Conservation (phyloP, 2,797 vertebrate species). For the Halcyon leucocephala region DNA sequence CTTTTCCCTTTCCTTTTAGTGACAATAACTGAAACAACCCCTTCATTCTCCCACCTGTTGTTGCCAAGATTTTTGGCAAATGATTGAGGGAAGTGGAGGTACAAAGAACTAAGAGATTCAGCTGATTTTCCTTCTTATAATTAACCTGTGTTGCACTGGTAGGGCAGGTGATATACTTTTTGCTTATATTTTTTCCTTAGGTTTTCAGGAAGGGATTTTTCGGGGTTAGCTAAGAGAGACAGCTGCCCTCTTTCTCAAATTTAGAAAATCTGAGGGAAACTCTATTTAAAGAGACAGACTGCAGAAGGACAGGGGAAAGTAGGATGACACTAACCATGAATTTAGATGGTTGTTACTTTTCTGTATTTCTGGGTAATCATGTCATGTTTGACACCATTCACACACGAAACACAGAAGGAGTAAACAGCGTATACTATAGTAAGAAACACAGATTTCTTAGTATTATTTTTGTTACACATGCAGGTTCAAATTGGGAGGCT, state of each 20-base stretch:
- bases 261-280: not conserved
- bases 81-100: not conserved
- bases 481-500: not conserved
- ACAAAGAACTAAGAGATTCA: not conserved
- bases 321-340: not conserved
- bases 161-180: not conserved
- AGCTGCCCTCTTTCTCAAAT: not conserved
- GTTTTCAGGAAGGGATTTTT: not conserved
- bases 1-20: not conserved
- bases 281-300: not conserved
- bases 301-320: not conserved
- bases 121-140: not conserved
- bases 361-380: not conserved
- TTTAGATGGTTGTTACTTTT: not conserved
- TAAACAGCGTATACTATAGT: not conserved
- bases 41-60: not conserved
- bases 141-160: not conserved
- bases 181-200: not conserved
- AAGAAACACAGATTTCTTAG: not conserved
- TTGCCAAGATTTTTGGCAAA: not conserved
- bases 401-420: not conserved
- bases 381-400: not conserved
- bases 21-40: not conserved
- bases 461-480: not conserved
- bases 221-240: not conserved